Conservation (phyloP, 2,113 vertebrate species). For the Nibea albiflora region DNA sequence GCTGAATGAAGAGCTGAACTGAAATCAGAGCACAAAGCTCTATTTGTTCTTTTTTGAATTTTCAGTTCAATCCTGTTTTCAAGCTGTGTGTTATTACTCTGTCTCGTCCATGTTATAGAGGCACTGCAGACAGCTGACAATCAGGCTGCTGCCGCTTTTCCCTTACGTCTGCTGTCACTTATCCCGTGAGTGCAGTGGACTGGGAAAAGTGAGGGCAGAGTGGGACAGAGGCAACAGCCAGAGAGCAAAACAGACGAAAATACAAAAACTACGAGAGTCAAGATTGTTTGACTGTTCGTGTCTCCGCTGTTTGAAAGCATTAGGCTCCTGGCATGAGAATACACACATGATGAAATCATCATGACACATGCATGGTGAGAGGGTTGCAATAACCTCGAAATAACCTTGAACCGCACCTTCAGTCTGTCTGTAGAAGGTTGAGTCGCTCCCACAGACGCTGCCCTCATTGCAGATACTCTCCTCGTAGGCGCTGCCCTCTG, state of each 20-base stretch:
- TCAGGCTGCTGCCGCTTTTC: slow-evolving; percentile 21
- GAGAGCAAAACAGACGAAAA: neutral
- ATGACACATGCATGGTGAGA: neutral
- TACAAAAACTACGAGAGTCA: neutral
- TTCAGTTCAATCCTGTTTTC: slow-evolving; percentile 3
- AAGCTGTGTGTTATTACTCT: neutral
- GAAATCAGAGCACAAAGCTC: neutral
- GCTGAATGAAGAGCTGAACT: neutral
- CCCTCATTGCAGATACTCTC: slow-evolving; percentile 91
- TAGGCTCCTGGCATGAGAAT: neutral
- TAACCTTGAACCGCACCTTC: slow-evolving; percentile 85
- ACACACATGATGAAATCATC: neutral
- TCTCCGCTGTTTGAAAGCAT: no score
- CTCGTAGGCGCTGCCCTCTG: slow-evolving; percentile 88
- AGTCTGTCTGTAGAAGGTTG: slow-evolving; percentile 90
- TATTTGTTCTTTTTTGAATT: neutral
- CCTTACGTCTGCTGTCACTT: slow-evolving; percentile 30
- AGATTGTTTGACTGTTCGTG: neutral
- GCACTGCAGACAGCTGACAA: neutral
- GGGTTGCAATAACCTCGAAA: slow-evolving; percentile 21
- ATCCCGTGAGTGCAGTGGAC: slow-evolving; percentile 38
- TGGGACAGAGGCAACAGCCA: neutral
- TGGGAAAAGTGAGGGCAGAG: neutral
- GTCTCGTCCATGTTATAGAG: neutral
- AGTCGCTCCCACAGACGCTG: slow-evolving; percentile 92